Base-by-base conservation (phyloP, 1,140 invertebrate species). In the Aethina tumida region DNA sequence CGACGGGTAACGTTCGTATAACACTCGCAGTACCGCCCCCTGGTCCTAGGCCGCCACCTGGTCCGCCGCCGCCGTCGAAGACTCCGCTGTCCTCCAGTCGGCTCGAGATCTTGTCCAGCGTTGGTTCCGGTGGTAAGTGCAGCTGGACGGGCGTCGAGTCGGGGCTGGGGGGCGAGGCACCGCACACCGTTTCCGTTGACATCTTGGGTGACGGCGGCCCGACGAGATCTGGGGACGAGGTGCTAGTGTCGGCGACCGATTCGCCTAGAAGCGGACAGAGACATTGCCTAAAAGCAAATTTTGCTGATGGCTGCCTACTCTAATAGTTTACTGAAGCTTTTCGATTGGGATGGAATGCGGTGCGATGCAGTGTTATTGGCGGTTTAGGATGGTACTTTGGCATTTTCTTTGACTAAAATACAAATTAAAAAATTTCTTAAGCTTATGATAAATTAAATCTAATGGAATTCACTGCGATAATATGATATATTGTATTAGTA, bases 201-300 rank as follows among this genome's bases (percentile, higher is more conserved):
- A 77, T 73, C 61, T 75, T 76, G 61, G 81, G 81, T 53, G 81
- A 83, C 58, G 71, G 62, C 56, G 78, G 81, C 62, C 79, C 80
- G 58, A 79, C 74, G 42, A 84, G 74, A 64, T 87, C 84, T 57
- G 84, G 83, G 56, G 84, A 88, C 54, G 84, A 86, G 55, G 82
- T 86, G 65, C 82, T 87, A 56, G 85, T 86, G 66, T 90, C 87
- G 56, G 84, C 84, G 66, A 87, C 79, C 63, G 84, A 88, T 73
- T 87, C 85, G 65, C 80, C 81, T 83, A 73, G 36, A 67, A 59
- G 52, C 54, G 54, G 50, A 59, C 44, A 58, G 41, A 59, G 49
- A 52, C 49, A 53, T 56, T 59, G 55, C 53, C 56, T 53, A 58
- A 50, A 55, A 58, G 47, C 37, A 58, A 48, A 56, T 56, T 49